Base-by-base conservation (phyloP, 2,888 invertebrate genomes). In the Tipula unca region DNA sequence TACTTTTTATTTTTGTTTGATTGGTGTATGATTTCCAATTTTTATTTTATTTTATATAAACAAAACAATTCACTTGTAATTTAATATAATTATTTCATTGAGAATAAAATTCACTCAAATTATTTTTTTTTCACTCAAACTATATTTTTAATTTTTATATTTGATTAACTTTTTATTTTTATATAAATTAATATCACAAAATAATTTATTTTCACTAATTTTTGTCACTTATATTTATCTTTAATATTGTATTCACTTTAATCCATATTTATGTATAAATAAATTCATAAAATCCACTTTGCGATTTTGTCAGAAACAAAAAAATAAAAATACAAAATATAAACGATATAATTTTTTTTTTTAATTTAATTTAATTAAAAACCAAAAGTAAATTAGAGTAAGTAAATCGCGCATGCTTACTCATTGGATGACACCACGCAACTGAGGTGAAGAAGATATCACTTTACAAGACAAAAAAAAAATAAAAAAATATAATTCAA, bases 371-470 rank as follows among this genome's bases (percentile, higher is more conserved):
- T 32, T 83, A 83, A 83, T 32, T 17, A 83, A 32, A 83, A 82
- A 82, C 29, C 10, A 29, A 82, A 82, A 82, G 82, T 29, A 29
- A 32, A 83, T 17, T 83, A 83, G 35, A 83, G 35, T 83, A 83
- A 83, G 83, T 83, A 29, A 35, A 83, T 83, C 83, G 83, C 83
- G 83, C 83, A 83, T 83, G 83, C 83, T 83, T 83, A 83, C 83
- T 83, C 83, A 35, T 83, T 83, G 83, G 83, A 83, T 83, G 83
- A 83, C 83, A 83, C 83, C 83, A 83, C 83, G 83, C 83, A 83
- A 83, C 83, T 83, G 83, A 83, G 83, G 83, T 83, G 83, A 83
- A 83, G 83, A 83, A 83, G 83, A 83, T 83, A 83, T 83, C 83
- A 83, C 83, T 83, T 83, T 83, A 83, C 83, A 83, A 83, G 83